Base-by-base conservation (phyloP, 2,888 invertebrate species). In the Brenthis ino region DNA sequence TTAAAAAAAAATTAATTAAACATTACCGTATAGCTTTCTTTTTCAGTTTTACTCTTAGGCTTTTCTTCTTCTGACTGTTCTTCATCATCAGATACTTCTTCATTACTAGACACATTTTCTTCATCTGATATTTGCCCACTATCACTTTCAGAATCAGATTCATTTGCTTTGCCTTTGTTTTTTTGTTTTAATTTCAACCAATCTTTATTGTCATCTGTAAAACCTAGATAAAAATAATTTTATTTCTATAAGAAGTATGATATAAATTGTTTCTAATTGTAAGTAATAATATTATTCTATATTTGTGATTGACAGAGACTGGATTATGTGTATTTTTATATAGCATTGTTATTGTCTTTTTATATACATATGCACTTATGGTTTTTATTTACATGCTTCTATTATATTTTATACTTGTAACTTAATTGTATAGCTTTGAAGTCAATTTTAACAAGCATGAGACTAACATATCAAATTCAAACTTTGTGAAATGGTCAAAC, bases 201-300 rank as follows among this genome's bases (percentile, higher is more conserved):
- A 43, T 91, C 88, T 67, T 94, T 94, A 78, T 96, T 96, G 16
- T 96, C 95, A 91, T 96, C 96, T 55, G 95, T 94, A 76, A 95
- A 96, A 48, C 95, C 95, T 86, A 83, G 82, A 72, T 80, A 60
- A 65, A 65, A 11, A 48, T 14, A 24, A 8, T 20, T 6, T 55
- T 20, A 11, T 24, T 16, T 24, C 13, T 12, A 55, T 20, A 55
- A 55, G 1, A 55, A 16, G 5, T 8, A 37, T 13, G 11, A 14
- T 1, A 54, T 20, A 6, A 20, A n/a, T 64, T 55, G 20, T 24
- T 37, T 20, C 16, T 12, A 2, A 37, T 28, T 28, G 28, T 28
- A 28, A 28, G 0, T 28, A 28, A 37, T 8, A 37, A 37, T 37
- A 37, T 37, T 37, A 37, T 37, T 6, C 33, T 33, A 4, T 33